Conservation (phyloP, 2,113 vertebrate species). For the Datnioides undecimradiatus region DNA sequence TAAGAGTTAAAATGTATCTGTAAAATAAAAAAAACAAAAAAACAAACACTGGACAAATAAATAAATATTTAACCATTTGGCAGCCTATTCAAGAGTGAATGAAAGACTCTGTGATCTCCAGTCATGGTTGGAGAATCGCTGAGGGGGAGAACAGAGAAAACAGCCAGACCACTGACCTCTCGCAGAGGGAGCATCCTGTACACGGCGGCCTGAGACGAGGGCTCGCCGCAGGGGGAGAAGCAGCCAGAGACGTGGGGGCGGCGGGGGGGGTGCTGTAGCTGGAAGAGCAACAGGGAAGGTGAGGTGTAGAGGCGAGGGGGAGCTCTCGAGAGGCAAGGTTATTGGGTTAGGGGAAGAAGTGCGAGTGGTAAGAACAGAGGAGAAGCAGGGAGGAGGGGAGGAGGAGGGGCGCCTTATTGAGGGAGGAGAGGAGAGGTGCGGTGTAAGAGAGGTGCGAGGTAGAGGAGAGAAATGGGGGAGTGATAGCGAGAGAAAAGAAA, state of each 20-base stretch:
- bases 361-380: slow-evolving; percentile 28
- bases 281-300: slow-evolving; percentile 52
- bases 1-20: neutral
- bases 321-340: slow-evolving; percentile 56
- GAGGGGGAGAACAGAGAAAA: slow-evolving; percentile 56
- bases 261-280: slow-evolving; percentile 8
- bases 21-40: no score
- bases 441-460: slow-evolving; percentile 65
- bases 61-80: slow-evolving; percentile 54
- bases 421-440: slow-evolving; percentile 52
- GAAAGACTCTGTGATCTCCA: slow-evolving; percentile 59
- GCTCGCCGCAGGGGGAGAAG: slow-evolving; percentile 56
- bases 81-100: slow-evolving; percentile 37
- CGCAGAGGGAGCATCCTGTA: slow-evolving; percentile 65
- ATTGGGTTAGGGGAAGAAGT: slow-evolving; percentile 58
- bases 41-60: slow-evolving; percentile 9
- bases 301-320: slow-evolving; percentile 29
- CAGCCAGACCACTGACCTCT: slow-evolving; percentile 73
- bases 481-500: slow-evolving; percentile 50
- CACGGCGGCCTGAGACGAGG: slow-evolving; percentile 45
- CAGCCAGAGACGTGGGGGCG: slow-evolving; percentile 40
- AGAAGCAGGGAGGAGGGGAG: neutral
- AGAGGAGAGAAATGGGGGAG: slow-evolving; percentile 50
- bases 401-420: slow-evolving; percentile 22
- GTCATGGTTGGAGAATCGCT: slow-evolving; percentile 40